A percentile compares a stretch with the other conserved stretches of the same genome.
phyloP scores from a whole-genome alignment of 1,140 invertebrate genomes.

The Sycophaga agraensis region DNA sequence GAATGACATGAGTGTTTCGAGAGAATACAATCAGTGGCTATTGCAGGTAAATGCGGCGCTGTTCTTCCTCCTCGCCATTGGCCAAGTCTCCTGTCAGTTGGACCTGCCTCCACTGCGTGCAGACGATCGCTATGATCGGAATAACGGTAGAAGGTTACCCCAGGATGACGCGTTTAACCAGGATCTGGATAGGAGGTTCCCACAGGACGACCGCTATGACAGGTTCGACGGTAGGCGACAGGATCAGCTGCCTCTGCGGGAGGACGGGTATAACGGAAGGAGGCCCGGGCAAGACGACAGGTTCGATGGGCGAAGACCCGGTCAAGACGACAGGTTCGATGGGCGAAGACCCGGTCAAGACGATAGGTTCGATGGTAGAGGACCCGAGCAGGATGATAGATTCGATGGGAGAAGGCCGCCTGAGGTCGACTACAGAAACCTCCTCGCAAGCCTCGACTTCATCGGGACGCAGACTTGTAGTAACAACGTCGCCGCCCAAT shows the following conservation, averaged over 20 bases:
- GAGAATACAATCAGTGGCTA: too few relatives aligned
- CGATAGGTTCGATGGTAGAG: neutral
- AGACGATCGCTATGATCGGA: constrained; percentile 18
- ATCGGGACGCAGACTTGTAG: constrained; percentile 76
- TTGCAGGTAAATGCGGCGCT: constrained; percentile 36
- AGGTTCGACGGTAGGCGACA: constrained; percentile 40
- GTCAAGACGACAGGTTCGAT: neutral
- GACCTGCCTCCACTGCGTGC: constrained; percentile 46
- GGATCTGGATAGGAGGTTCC: neutral
- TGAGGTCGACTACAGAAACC: constrained; percentile 44
- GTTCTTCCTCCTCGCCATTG: constrained; percentile 32
- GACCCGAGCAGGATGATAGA: constrained; percentile 30
- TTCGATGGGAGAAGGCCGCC: constrained; percentile 10
- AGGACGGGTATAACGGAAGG: constrained; percentile 24
- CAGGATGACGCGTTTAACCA: neutral
- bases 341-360: neutral
- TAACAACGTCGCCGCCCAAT: constrained; percentile 79
- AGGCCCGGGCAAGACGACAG: neutral
- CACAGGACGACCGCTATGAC: neutral
- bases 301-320: too few relatives aligned
- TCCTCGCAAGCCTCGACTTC: constrained; percentile 71
- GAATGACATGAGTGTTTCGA: too few relatives aligned
- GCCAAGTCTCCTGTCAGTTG: constrained; percentile 41
- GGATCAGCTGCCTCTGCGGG: constrained; percentile 44
- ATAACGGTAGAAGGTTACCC: neutral